These are phyloP conservation scores for Drosophila bunnanda DNA, from an alignment of 2,888 invertebrate genomes.

Conservation along the genomic window DNA sequence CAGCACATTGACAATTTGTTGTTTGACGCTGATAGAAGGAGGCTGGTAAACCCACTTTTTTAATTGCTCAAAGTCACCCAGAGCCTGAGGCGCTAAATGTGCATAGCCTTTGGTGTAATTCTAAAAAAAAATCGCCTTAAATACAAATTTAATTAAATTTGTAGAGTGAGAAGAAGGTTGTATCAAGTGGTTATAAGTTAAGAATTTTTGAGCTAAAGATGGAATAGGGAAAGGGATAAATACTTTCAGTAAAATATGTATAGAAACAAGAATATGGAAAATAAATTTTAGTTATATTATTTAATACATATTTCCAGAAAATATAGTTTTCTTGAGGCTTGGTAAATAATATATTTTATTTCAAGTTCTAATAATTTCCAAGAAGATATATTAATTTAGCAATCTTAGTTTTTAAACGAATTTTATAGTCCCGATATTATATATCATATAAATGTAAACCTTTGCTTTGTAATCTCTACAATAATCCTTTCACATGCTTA, in stretches of 20 bases:
- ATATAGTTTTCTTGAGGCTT: not conserved
- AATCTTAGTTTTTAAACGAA: not conserved
- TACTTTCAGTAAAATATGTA: too few species aligned
- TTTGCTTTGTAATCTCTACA: not conserved
- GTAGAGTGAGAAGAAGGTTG: not conserved
- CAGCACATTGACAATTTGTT: constrained; percentile 65
- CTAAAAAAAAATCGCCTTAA: constrained; percentile 7
- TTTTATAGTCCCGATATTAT: not conserved
- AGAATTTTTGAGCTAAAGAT: not conserved
- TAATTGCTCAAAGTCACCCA: constrained; percentile 64
- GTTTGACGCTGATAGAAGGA: constrained; percentile 19
- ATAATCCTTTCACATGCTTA: not conserved
- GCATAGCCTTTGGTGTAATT: constrained; percentile 11
- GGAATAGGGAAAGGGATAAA: not conserved
- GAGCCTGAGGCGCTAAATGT: constrained; percentile 44
- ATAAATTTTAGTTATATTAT: not conserved
- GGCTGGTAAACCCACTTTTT: constrained; percentile 46
- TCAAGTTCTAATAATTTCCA: not conserved
- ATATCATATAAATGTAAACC: not conserved
- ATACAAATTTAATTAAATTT: not conserved
- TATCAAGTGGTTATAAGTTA: not conserved
- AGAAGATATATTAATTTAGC: not conserved
- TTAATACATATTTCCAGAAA: not conserved
- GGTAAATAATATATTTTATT: not conserved
- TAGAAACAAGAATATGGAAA: not conserved